phyloP scores from a whole-genome alignment of 1,140 invertebrate genomes.

The Chrysopa pallens region DNA sequence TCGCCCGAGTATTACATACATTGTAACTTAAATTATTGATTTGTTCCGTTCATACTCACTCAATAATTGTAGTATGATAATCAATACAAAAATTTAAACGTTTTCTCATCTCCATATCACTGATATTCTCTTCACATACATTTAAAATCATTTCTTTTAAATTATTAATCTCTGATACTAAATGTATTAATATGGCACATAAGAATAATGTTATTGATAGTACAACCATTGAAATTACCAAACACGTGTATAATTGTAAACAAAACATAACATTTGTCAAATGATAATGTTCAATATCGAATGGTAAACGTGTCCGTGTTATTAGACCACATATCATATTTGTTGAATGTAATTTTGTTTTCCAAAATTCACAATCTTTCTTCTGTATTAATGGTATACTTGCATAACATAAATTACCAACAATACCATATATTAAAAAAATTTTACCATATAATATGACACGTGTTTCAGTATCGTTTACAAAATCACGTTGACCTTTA shows the following conservation, averaged over 20 bases:
- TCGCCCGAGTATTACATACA: too few species aligned
- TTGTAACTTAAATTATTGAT: too few species aligned
- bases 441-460: not conserved
- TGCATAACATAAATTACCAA: not conserved
- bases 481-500: not conserved
- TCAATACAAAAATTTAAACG: not conserved
- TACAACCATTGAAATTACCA: not conserved
- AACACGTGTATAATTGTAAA: not conserved
- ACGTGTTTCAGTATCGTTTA: not conserved
- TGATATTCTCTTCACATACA: not conserved
- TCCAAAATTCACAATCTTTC: not conserved
- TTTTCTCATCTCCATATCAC: not conserved
- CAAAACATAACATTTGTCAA: not conserved
- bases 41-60: not conserved
- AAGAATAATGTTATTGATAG: slow-evolving; percentile 1
- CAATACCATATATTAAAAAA: not conserved
- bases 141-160: not conserved
- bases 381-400: not conserved
- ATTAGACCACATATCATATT: slow-evolving; percentile 1
- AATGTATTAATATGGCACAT: not conserved
- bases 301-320: not conserved
- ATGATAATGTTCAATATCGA: not conserved
- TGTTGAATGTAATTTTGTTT: not conserved
- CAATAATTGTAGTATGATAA: slow-evolving; percentile 1
- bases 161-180: not conserved